Evolutionary conservation across 1,140 invertebrate genomes (phyloP).

Genomic region (Macrosteles quadrilineatus): DNA sequence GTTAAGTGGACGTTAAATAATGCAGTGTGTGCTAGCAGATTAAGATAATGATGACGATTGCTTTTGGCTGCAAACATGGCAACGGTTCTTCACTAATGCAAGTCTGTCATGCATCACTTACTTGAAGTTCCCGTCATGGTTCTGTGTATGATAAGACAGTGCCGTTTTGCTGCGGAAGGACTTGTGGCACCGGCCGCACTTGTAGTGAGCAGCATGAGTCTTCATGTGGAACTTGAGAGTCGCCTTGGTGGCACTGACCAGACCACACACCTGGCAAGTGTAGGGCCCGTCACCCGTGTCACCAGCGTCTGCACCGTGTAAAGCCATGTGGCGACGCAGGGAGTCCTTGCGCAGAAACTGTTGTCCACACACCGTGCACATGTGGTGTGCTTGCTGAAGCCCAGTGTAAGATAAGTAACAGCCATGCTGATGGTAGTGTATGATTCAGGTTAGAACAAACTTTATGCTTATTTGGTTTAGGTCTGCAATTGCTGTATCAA

Average conservation of each 20-base stretch:
- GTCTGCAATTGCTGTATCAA: too few species aligned
- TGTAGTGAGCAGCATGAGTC: neutral
- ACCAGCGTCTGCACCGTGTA: neutral
- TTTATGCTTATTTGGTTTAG: too few species aligned
- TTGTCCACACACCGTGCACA: neutral
- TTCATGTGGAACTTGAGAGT: neutral
- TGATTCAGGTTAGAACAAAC: too few species aligned
- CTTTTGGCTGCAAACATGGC: too few species aligned
- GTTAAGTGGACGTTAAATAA: too few species aligned
- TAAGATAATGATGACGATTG: too few species aligned
- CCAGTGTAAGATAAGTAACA: too few species aligned
- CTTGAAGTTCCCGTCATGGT: slow-evolving; percentile 1
- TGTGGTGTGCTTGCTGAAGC: neutral
- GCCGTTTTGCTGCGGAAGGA: neutral
- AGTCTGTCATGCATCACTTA: too few species aligned
- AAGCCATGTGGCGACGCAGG: neutral
- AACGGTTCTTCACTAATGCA: too few species aligned
- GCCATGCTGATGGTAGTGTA: too few species aligned
- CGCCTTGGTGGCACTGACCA: neutral
- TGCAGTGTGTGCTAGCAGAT: too few species aligned
- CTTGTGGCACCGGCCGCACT: neutral
- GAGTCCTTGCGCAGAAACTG: neutral
- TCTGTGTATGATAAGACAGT: neutral
- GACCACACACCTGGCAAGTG: neutral
- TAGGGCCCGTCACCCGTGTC: neutral